Conservation (phyloP, 53 echinoderm and acorn worm species). For the Patiria pectinifera region DNA sequence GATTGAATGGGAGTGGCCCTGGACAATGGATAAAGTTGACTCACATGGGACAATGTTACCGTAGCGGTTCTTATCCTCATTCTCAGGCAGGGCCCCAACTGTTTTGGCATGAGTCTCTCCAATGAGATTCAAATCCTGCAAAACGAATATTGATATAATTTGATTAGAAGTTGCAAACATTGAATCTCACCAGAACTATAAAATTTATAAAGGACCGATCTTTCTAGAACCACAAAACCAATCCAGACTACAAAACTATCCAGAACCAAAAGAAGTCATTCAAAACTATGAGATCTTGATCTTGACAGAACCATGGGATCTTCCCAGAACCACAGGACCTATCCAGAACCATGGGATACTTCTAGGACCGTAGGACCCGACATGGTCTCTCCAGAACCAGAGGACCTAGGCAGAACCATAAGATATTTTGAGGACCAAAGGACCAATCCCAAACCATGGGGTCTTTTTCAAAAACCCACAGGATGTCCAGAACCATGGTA, state of each 20-base stretch:
- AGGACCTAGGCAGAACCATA: neutral
- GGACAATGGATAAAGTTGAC: slow-evolving; percentile 36
- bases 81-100: slow-evolving; percentile 59
- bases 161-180: neutral
- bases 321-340: neutral
- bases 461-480: neutral
- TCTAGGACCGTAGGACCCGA: neutral
- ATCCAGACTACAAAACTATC: too few relatives aligned
- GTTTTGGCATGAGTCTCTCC: slow-evolving; percentile 62
- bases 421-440: neutral
- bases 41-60: slow-evolving; percentile 84
- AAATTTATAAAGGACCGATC: neutral
- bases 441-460: too few relatives aligned
- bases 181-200: too few relatives aligned
- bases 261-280: too few relatives aligned
- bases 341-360: neutral
- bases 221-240: neutral
- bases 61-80: slow-evolving; percentile 79
- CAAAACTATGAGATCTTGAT: too few relatives aligned
- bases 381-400: neutral
- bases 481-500: neutral
- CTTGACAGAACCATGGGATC: neutral
- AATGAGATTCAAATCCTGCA: slow-evolving; percentile 69
- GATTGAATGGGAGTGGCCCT: slow-evolving; percentile 13
- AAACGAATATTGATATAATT: slow-evolving; percentile 2